Base-by-base conservation (phyloP, 2,888 invertebrate genomes). In the Pasiphila rectangulata region DNA sequence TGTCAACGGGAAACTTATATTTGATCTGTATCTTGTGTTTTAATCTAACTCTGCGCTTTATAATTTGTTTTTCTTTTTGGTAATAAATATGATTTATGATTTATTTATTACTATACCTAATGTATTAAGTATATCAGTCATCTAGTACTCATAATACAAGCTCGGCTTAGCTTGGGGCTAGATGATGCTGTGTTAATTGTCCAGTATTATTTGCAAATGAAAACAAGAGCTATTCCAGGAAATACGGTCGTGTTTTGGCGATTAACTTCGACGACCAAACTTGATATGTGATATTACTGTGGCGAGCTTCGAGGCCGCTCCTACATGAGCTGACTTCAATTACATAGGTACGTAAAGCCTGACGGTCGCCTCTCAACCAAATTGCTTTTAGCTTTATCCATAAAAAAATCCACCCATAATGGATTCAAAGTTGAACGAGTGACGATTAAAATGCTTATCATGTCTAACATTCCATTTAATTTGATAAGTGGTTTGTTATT, bases 381-480 rank as follows among this genome's bases (percentile, higher is more conserved):
- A 79, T 79, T 77, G 69, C 72, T 75, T 72, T 69, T 51, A 65
- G 62, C 67, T 64, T 67, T 66, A 65, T 59, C 63, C 51, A 48
- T 49, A 68, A 69, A 66, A 51, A 41, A 60, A 62, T 64, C 57
- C 46, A 44, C 38, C 46, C 47, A 42, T 63, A 64, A 67, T 56
- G 48, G 58, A 60, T 63, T 63, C 56, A 48, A 59, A 51, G 50
- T 62, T 53, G 36, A 51, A 51, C 32, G 38, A 42, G 23, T 46
- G 32, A 25, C 42, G 39, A 34, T 48, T 43, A 19, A 17, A 38
- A 34, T 25, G 24, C 0, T 42, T 37, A 36, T 32, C 25, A 16
- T 23, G 29, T 34, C 34, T 1, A 27, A 27, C 23, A 32, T 45
- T 37, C 9, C 10, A 36, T 10, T 32, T 21, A 13, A 38, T 45